These are phyloP conservation scores for Cosmorhoe ocellata DNA, from an alignment of 2,888 invertebrate genomes.

Conservation along the genomic window DNA sequence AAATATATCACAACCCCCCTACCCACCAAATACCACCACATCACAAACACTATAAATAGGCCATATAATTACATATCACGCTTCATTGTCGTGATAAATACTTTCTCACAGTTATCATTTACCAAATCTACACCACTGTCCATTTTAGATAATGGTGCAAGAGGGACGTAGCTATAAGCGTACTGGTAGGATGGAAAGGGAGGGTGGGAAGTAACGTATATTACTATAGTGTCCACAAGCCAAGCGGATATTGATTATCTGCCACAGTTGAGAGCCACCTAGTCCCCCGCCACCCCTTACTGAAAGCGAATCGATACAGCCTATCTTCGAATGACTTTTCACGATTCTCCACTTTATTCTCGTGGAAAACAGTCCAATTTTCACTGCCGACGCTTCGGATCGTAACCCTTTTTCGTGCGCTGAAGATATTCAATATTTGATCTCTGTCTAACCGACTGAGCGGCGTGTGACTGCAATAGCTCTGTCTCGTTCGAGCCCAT, in stretches of 20 bases:
- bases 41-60: slow-evolving; percentile 70
- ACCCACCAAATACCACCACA: slow-evolving; percentile 44
- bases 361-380: slow-evolving; percentile 55
- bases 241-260: slow-evolving; percentile 84
- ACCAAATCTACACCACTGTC: slow-evolving; percentile 82
- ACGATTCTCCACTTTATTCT: slow-evolving; percentile 58
- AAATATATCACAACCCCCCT: slow-evolving; percentile 57
- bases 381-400: slow-evolving; percentile 35
- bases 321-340: slow-evolving; percentile 43
- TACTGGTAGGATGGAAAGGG: slow-evolving; percentile 48
- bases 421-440: slow-evolving; percentile 78
- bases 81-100: slow-evolving; percentile 82
- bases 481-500: slow-evolving; percentile 73
- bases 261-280: slow-evolving; percentile 82
- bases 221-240: slow-evolving; percentile 83
- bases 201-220: slow-evolving; percentile 78
- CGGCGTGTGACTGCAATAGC: slow-evolving; percentile 72
- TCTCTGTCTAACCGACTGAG: slow-evolving; percentile 81
- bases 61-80: slow-evolving; percentile 81
- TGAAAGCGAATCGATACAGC: slow-evolving; percentile 47
- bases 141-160: slow-evolving; percentile 81
- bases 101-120: slow-evolving; percentile 83
- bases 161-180: slow-evolving; percentile 49
- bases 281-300: slow-evolving; percentile 60
- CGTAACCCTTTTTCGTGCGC: slow-evolving; percentile 56